Evolutionary conservation across 2,797 vertebrate genomes (phyloP).

Genomic region (Peromyscus nudipes): DNA sequence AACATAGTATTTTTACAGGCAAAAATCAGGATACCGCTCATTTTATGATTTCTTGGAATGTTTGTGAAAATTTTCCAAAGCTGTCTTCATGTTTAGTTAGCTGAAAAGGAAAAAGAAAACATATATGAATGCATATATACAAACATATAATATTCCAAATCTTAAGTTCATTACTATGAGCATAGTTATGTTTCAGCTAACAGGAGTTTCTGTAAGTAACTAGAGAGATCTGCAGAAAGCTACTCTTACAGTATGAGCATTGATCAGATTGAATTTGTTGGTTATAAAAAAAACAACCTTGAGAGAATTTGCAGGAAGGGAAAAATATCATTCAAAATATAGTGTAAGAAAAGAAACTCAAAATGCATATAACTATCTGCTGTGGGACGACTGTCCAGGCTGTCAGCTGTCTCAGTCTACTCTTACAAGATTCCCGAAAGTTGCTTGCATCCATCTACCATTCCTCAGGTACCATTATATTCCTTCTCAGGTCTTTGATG

Average conservation of each 20-base stretch:
- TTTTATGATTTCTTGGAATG: conserved; percentile 39
- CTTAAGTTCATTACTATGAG: neutral
- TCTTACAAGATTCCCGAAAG: too few relatives aligned
- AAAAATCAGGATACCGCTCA: neutral
- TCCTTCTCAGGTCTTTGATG: too few relatives aligned
- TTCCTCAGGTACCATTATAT: too few relatives aligned
- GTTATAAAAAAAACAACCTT: neutral
- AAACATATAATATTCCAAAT: neutral
- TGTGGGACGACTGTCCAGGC: too few relatives aligned
- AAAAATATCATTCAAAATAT: neutral
- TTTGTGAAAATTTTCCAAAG: conserved; percentile 57
- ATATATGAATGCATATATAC: neutral
- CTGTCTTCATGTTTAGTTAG: neutral
- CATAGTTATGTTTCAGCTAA: conserved; percentile 5
- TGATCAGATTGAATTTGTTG: neutral
- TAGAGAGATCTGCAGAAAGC: conserved; percentile 14
- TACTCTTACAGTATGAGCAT: neutral
- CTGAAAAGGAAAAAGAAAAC: conserved; percentile 48
- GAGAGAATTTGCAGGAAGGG: neutral
- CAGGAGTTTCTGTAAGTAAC: neutral
- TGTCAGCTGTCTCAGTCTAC: too few relatives aligned
- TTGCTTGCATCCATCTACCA: too few relatives aligned
- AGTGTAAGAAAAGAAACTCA: neutral
- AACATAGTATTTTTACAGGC: neutral
- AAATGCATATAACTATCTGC: neutral